These are phyloP conservation scores for Catharus fuscescens DNA, from an alignment of 2,113 vertebrate genomes.

Conservation along the genomic window DNA sequence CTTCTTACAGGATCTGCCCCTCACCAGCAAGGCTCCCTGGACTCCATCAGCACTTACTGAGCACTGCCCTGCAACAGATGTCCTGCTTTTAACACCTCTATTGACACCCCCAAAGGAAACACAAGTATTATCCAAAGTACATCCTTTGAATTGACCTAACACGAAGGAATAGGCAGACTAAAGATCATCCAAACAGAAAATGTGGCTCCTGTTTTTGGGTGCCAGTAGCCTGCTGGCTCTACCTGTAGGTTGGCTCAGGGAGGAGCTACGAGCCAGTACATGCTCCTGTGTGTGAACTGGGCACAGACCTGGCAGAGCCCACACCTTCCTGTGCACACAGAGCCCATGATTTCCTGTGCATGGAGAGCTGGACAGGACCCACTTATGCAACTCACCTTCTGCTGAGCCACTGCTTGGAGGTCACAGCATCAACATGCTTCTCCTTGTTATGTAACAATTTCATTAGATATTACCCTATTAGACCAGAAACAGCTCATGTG, in stretches of 20 bases:
- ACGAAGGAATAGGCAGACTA: not conserved
- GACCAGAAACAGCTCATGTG: not conserved
- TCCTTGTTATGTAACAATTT: accelerated
- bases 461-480: not conserved
- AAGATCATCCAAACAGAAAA: not conserved
- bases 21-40: not conserved
- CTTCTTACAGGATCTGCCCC: not conserved
- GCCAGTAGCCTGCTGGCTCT: accelerated
- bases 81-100: not conserved
- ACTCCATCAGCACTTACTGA: not conserved
- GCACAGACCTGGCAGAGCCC: not conserved
- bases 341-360: not conserved
- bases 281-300: accelerated
- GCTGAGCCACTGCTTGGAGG: not conserved
- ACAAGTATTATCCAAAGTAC: not conserved
- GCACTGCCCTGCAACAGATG: not conserved
- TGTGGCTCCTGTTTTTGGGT: not conserved
- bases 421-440: not conserved
- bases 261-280: not conserved
- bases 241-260: not conserved
- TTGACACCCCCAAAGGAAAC: not conserved
- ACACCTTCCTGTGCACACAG: accelerated
- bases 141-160: not conserved
- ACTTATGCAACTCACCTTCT: not conserved
- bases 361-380: not conserved